Conservation (phyloP, 23 tunicate genomes). For the Ciona savignyi region DNA sequence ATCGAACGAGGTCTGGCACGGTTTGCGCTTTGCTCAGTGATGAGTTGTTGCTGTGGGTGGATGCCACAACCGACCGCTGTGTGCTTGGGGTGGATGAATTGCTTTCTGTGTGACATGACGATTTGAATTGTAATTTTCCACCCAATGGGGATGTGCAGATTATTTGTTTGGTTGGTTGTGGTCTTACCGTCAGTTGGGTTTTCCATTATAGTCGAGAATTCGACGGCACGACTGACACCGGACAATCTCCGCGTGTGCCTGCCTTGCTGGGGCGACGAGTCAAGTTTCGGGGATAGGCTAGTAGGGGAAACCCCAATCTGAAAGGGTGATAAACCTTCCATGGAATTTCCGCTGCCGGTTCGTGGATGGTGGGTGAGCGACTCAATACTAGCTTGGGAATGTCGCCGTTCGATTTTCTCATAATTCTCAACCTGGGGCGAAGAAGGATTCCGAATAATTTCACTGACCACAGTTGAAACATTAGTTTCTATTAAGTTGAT, state of each 20-base stretch:
- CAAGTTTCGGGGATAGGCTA: background rate
- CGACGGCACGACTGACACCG: conserved; percentile 28
- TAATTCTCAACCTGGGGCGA: conserved; percentile 67
- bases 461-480: too few species aligned
- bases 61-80: background rate
- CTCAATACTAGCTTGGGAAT: conserved; percentile 16
- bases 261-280: background rate
- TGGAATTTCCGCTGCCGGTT: background rate
- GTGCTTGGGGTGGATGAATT: background rate
- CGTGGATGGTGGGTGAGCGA: conserved; percentile 3
- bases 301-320: background rate
- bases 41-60: background rate
- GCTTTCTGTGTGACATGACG: background rate
- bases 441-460: too few species aligned
- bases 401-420: conserved; percentile 51
- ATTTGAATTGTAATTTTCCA: too few species aligned
- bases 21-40: conserved; percentile 60
- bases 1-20: conserved; percentile 47
- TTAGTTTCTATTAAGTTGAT: background rate
- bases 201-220: conserved; percentile 63
- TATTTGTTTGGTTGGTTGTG: too few species aligned
- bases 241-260: conserved; percentile 17
- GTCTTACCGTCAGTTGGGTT: conserved; percentile 38
- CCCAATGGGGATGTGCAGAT: too few species aligned
- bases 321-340: conserved; percentile 6